phyloP scores from a whole-genome alignment of 2,888 invertebrate species.

The Cordilura impudica region DNA sequence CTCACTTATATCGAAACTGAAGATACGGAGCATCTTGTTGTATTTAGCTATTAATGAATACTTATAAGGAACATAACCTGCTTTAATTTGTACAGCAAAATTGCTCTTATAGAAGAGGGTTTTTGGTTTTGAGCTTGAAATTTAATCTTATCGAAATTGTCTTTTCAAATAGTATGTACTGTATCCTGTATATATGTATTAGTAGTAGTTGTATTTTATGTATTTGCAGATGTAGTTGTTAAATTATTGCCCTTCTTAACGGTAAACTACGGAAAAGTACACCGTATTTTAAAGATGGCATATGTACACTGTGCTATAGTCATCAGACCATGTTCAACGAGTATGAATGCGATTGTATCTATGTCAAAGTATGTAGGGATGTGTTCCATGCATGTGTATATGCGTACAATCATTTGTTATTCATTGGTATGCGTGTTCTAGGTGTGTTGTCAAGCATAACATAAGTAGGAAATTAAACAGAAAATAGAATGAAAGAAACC shows the following conservation, averaged over 20 bases:
- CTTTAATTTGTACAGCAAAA: too few species aligned
- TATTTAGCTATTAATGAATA: too few species aligned
- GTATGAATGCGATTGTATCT: neutral
- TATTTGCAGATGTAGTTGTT: slow-evolving; percentile 21
- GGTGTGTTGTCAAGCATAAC: slow-evolving; percentile 21
- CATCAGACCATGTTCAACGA: neutral
- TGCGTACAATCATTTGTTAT: slow-evolving; percentile 4
- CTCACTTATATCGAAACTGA: too few species aligned
- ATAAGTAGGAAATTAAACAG: slow-evolving; percentile 37
- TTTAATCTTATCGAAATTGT: too few species aligned
- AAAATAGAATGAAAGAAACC: neutral
- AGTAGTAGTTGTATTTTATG: neutral
- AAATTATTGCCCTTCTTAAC: slow-evolving; percentile 38
- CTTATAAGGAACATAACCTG: too few species aligned
- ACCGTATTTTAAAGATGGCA: neutral
- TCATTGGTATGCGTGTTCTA: slow-evolving; percentile 17
- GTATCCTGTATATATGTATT: too few species aligned
- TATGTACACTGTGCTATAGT: neutral
- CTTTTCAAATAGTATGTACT: too few species aligned
- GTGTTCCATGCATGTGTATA: neutral
- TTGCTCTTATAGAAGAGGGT: too few species aligned
- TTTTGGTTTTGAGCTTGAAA: too few species aligned
- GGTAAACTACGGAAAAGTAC: neutral
- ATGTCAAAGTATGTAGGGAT: neutral
- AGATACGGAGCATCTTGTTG: too few species aligned